Evolutionary conservation across 2,888 invertebrate genomes (phyloP).

Genomic region (Mimachlamys varia): DNA sequence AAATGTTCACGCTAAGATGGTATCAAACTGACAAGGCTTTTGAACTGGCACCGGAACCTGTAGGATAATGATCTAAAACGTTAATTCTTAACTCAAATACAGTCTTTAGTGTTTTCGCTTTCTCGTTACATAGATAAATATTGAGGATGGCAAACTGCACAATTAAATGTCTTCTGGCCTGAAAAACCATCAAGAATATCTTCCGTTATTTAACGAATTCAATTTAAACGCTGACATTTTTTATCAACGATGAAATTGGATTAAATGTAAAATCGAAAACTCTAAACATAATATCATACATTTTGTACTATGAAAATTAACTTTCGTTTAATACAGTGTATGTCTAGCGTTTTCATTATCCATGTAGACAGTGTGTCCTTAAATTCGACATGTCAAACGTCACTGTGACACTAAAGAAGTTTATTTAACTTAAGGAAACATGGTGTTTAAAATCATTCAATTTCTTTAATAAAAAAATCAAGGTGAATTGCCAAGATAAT

Average conservation of each 20-base stretch:
- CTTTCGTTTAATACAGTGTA: background rate
- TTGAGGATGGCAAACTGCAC: background rate
- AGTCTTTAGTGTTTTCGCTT: background rate
- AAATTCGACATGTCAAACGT: conserved; percentile 25
- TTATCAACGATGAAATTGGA: background rate
- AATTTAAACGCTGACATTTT: too few species aligned
- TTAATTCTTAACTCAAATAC: background rate
- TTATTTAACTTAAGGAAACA: background rate
- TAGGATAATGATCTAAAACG: background rate
- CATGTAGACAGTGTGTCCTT: background rate
- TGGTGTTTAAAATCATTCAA: background rate
- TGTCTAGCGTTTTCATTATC: background rate
- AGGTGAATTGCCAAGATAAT: background rate
- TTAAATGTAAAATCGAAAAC: background rate
- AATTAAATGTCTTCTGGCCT: background rate
- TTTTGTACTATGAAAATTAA: background rate
- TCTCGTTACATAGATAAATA: background rate
- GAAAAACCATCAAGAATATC: background rate
- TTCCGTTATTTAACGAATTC: background rate
- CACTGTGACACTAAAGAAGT: background rate
- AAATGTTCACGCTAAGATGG: background rate
- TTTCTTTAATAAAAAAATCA: background rate
- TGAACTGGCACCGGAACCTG: background rate
- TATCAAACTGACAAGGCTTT: background rate
- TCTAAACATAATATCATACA: background rate